Percentiles rank a stretch among this genome's conserved stretches.
These are phyloP conservation scores for Syrista parreyssii DNA, from an alignment of 2,888 invertebrate species.

Conservation along the genomic window DNA sequence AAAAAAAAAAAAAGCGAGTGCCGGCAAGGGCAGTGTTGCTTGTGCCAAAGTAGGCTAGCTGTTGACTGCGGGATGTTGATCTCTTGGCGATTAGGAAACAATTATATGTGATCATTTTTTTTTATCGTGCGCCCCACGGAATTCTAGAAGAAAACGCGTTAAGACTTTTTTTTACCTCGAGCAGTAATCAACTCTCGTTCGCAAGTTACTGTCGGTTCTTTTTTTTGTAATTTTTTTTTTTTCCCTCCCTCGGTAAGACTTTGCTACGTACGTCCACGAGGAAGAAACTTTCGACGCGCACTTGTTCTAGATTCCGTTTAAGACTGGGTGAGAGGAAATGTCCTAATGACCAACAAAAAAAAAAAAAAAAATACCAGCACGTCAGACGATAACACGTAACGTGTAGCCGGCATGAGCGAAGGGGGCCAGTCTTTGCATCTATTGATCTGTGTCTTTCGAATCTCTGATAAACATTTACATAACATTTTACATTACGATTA, in stretches of 20 bases:
- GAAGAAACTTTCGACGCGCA: neutral
- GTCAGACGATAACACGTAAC: constrained; percentile 28
- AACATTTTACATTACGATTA: neutral
- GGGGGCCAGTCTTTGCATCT: constrained; percentile 65
- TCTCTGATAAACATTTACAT: constrained; percentile 47
- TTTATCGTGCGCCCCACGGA: neutral
- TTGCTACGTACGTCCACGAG: too few relatives aligned
- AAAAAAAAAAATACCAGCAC: neutral
- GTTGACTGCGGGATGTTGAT: constrained; percentile 34
- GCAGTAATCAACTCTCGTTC: neutral
- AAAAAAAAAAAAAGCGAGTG: constrained; percentile 2
- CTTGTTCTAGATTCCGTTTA: neutral
- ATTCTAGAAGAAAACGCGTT: neutral
- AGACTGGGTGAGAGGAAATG: neutral
- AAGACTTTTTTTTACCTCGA: neutral
- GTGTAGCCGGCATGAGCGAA: constrained; percentile 64
- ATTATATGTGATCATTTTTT: neutral
- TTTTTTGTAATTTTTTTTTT: neutral
- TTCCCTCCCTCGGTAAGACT: too few relatives aligned
- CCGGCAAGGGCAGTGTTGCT: constrained; percentile 40
- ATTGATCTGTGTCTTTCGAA: constrained; percentile 63
- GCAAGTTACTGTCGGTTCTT: neutral
- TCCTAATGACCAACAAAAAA: neutral
- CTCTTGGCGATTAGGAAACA: constrained; percentile 11
- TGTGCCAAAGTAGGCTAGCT: constrained; percentile 64